phyloP scores from a whole-genome alignment of 2,888 invertebrate genomes.

The Lepidochrysops patricia region DNA sequence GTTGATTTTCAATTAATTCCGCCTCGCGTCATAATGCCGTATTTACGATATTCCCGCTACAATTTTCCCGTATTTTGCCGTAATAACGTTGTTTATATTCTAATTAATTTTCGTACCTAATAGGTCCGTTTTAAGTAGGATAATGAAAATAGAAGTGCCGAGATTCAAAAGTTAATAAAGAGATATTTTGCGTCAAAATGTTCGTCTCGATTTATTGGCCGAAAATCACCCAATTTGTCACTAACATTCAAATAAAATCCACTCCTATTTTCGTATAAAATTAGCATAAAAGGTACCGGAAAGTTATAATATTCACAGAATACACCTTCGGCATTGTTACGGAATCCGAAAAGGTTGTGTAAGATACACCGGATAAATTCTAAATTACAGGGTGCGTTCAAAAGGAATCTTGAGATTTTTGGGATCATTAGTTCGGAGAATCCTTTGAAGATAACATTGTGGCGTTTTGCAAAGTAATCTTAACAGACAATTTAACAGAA shows the following conservation, averaged over 20 bases:
- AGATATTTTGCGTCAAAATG: no score
- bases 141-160: not conserved
- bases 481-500: not conserved
- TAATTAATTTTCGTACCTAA: not conserved
- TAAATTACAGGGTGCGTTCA: not conserved
- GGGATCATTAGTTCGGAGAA: not conserved
- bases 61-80: not conserved
- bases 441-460: not conserved
- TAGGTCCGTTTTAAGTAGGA: not conserved
- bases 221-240: no score
- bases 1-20: slow-evolving; percentile 8
- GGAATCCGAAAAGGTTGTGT: not conserved
- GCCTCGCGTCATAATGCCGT: not conserved
- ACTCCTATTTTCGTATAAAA: not conserved
- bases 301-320: not conserved
- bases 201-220: no score
- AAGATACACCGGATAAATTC: not conserved
- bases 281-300: not conserved
- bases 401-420: slow-evolving; percentile 4
- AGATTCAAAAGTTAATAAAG: no score
- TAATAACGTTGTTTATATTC: not conserved
- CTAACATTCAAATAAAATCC: not conserved
- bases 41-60: not conserved
- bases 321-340: not conserved
- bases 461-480: not conserved